These are phyloP conservation scores for Saimiri boliviensis DNA, from an alignment of 2,113 vertebrate species.

Conservation along the genomic window DNA sequence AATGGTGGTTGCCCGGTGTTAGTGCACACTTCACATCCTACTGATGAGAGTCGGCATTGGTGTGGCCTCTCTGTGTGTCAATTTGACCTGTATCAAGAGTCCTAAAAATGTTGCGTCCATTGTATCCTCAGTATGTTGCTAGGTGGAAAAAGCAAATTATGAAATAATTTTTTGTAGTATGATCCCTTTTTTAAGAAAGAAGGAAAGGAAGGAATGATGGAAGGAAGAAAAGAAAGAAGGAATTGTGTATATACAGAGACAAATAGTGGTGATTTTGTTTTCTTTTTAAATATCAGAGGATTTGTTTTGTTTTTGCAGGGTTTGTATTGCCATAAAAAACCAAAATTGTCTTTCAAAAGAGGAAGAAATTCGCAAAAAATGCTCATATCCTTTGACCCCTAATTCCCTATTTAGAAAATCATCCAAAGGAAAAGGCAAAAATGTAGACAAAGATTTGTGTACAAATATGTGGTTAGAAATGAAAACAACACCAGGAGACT, in stretches of 20 bases:
- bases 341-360: constrained; percentile 28
- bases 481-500: constrained; percentile 30
- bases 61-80: neutral
- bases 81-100: neutral
- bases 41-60: neutral
- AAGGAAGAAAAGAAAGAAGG: neutral
- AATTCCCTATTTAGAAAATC: constrained; percentile 52
- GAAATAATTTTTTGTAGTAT: neutral
- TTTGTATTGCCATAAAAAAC: neutral
- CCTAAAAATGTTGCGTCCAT: neutral
- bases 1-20: too few species aligned
- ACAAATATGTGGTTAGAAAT: constrained; percentile 52
- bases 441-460: constrained; percentile 52
- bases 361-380: constrained; percentile 44
- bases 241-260: neutral
- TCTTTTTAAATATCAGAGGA: neutral
- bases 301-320: constrained; percentile 13
- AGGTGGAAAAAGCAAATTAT: neutral
- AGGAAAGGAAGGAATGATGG: neutral
- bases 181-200: neutral
- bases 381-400: neutral
- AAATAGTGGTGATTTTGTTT: constrained; percentile 10
- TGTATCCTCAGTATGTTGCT: neutral
- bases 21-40: neutral
- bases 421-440: constrained; percentile 51